phyloP scores from a whole-genome alignment of 2,888 invertebrate species.

The Neoascia interrupta region DNA sequence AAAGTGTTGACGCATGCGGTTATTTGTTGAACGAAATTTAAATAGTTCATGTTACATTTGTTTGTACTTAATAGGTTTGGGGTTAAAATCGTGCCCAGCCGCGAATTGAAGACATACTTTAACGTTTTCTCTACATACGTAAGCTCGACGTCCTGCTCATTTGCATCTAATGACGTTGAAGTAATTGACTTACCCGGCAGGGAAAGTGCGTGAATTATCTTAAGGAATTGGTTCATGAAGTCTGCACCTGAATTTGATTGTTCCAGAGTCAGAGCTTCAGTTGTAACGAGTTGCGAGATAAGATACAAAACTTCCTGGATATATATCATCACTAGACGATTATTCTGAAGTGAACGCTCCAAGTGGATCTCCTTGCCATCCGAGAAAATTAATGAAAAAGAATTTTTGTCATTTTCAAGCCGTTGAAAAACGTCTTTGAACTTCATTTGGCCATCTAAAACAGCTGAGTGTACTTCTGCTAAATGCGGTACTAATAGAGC shows the following conservation, averaged over 20 bases:
- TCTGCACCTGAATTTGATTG: slow-evolving; percentile 73
- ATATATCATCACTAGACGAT: slow-evolving; percentile 75
- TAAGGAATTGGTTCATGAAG: slow-evolving; percentile 72
- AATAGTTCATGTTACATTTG: slow-evolving; percentile 72
- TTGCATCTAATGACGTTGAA: slow-evolving; percentile 28
- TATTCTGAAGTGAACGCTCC: slow-evolving; percentile 71
- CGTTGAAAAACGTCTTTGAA: slow-evolving; percentile 71
- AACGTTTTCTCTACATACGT: slow-evolving; percentile 72
- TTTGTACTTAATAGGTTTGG: slow-evolving; percentile 73
- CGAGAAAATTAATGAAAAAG: slow-evolving; percentile 70
- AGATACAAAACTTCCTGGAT: slow-evolving; percentile 75
- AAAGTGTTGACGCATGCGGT: slow-evolving; percentile 73
- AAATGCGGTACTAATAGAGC: slow-evolving; percentile 71
- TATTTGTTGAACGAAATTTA: slow-evolving; percentile 73
- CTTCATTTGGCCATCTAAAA: slow-evolving; percentile 67
- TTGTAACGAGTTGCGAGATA: slow-evolving; percentile 72
- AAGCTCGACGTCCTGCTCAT: neutral
- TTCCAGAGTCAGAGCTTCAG: slow-evolving; percentile 64
- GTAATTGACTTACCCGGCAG: neutral
- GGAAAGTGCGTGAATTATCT: slow-evolving; percentile 54
- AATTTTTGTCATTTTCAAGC: slow-evolving; percentile 24
- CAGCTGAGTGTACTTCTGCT: slow-evolving; percentile 70
- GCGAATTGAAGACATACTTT: slow-evolving; percentile 76
- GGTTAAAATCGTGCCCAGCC: slow-evolving; percentile 73
- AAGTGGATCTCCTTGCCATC: slow-evolving; percentile 72